Evolutionary conservation across 2,888 invertebrate genomes (phyloP).

Genomic region (Diloba caeruleocephala): DNA sequence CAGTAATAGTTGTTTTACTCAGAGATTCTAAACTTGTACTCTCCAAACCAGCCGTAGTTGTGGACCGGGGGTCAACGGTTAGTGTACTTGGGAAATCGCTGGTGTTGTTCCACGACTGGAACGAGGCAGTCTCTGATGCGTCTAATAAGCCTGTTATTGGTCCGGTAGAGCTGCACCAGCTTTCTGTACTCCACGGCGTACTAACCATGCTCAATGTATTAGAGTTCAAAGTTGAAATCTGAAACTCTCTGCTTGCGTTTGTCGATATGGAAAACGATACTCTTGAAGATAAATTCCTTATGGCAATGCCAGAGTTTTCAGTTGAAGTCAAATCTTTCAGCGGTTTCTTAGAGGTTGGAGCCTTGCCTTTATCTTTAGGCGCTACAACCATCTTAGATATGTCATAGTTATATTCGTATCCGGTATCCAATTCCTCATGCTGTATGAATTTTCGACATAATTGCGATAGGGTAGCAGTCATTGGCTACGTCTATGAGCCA

Average conservation of each 20-base stretch:
- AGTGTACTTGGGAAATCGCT: background rate
- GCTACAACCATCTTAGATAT: background rate
- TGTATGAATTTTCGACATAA: conserved; percentile 77
- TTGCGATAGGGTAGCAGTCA: conserved; percentile 74
- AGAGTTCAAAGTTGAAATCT: conserved; percentile 43
- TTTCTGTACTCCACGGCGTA: conserved; percentile 66
- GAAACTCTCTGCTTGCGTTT: conserved; percentile 19
- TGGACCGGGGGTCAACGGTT: conserved; percentile 44
- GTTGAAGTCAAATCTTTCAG: background rate
- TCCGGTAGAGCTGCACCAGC: conserved; percentile 13
- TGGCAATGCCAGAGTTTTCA: background rate
- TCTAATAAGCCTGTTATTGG: conserved; percentile 10
- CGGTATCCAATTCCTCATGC: conserved; percentile 49
- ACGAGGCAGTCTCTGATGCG: background rate
- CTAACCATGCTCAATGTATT: conserved; percentile 71
- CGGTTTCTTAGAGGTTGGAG: background rate
- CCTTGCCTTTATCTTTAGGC: background rate
- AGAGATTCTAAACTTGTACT: conserved; percentile 6
- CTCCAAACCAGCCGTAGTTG: conserved; percentile 43
- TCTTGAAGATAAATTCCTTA: background rate
- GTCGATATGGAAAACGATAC: background rate
- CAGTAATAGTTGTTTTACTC: conserved; percentile 40
- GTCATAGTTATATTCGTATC: background rate
- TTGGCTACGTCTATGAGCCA: conserved; percentile 79
- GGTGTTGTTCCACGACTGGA: background rate